Evolutionary conservation across 2,888 invertebrate genomes (phyloP).

Genomic region (Unio delphinus): DNA sequence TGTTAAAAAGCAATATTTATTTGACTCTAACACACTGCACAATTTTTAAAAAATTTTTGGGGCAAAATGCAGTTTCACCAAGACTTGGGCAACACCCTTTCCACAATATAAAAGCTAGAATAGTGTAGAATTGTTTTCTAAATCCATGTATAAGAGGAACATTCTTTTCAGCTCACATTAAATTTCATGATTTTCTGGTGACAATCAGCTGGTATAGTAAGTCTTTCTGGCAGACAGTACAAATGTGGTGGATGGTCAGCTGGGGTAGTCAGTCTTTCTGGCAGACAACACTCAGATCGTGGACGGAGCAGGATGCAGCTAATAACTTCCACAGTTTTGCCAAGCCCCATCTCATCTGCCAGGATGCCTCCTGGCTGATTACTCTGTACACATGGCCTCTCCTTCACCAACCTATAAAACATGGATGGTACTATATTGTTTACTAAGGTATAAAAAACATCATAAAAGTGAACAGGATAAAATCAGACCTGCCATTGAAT

Average conservation of each 20-base stretch:
- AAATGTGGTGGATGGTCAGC: slow-evolving; percentile 70
- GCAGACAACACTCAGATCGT: slow-evolving; percentile 30
- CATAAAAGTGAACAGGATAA: neutral
- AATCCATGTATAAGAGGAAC: neutral
- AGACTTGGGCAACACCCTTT: too few species aligned
- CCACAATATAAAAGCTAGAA: too few species aligned
- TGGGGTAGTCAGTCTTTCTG: slow-evolving; percentile 18
- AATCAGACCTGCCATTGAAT: neutral
- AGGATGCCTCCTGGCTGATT: slow-evolving; percentile 80
- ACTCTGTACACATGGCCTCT: slow-evolving; percentile 63
- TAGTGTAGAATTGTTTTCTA: neutral
- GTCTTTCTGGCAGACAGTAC: slow-evolving; percentile 13
- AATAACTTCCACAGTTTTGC: slow-evolving; percentile 85
- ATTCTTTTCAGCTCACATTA: neutral
- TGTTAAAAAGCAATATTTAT: too few species aligned
- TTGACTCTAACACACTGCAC: too few species aligned
- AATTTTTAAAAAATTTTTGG: too few species aligned
- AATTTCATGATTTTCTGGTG: neutral
- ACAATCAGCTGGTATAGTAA: slow-evolving; percentile 11
- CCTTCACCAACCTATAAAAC: slow-evolving; percentile 62
- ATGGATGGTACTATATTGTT: neutral
- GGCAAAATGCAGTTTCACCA: too few species aligned
- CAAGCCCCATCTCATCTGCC: slow-evolving; percentile 87
- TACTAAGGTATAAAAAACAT: neutral
- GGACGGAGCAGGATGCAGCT: slow-evolving; percentile 78